Conservation (phyloP, 2,113 vertebrate species). For the Mastomys coucha region DNA sequence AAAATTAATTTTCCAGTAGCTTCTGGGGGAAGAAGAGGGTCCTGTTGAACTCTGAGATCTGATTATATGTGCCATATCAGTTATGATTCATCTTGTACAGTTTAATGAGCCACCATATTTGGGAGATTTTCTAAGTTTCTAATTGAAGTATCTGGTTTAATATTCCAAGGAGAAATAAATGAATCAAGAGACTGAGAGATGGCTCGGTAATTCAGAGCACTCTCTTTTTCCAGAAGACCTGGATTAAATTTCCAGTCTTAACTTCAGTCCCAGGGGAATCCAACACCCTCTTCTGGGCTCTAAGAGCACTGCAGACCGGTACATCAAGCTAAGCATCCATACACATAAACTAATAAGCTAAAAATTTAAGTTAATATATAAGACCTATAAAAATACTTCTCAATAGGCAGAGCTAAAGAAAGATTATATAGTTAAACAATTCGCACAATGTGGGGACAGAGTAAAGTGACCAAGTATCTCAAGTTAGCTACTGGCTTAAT, state of each 20-base stretch:
- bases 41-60: background rate
- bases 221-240: background rate
- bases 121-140: conserved; percentile 8
- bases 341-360: background rate
- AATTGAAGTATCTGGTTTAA: background rate
- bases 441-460: background rate
- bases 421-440: background rate
- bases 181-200: background rate
- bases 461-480: background rate
- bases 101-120: background rate
- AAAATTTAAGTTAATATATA: background rate
- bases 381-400: background rate
- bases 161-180: background rate
- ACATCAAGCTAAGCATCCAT: background rate
- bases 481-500: background rate
- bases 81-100: background rate
- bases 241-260: background rate
- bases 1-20: background rate
- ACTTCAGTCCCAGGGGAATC: background rate
- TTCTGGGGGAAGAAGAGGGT: background rate
- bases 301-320: background rate
- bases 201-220: background rate
- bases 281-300: background rate
- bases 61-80: background rate
- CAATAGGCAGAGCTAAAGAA: background rate